Base-by-base conservation (phyloP, 2,113 vertebrate species). In the Bambusicola thoracicus region DNA sequence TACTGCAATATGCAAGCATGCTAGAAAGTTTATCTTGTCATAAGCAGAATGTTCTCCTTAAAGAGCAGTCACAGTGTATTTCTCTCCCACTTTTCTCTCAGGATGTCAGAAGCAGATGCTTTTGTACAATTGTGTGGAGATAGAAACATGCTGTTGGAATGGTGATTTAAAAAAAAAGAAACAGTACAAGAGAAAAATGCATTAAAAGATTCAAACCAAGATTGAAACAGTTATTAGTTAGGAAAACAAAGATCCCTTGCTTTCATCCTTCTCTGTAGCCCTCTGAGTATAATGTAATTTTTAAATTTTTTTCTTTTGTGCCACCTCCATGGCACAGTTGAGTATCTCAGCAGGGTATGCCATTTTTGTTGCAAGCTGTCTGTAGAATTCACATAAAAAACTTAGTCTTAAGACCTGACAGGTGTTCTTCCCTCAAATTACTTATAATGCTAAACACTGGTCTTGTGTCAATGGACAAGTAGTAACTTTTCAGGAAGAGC, bases 321-420 rank as follows among this genome's bases (percentile, higher is more conserved):
- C 49, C 49, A 27, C 25, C 21, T 66, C 44, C 41, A 51, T 1
- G 9, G 49, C 55, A 95, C 48, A 85, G 13, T 1, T 72, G 2
- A 13, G 7, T 12, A 14, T 6, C 43, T 81, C 66, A 65, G 25
- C 34, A 81, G 22, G 25, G 30, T 79, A 30, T 2, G 0, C 46
- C 56, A 4, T 41, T 86, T 90, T 89, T 49, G 80, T 32, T 65
- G 18, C 24, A 87, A 81, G 9, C 10, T 49, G 32, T 46, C 81
- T 83, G 24, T 10, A 88, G 51, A 70, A 83, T 34, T 83, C 43
- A 61, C 44, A 72, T 13, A 65, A 15, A 70, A 44, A 32, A 85
- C 19, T 65, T 61, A 74, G 34, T n/a, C 59, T 91, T 89, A 76
- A 83, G 61, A 81, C 44, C 53, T 36, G 30, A 75, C 27, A 89